phyloP scores from a whole-genome alignment of 2,797 vertebrate genomes.

The Scyliorhinus canicula region DNA sequence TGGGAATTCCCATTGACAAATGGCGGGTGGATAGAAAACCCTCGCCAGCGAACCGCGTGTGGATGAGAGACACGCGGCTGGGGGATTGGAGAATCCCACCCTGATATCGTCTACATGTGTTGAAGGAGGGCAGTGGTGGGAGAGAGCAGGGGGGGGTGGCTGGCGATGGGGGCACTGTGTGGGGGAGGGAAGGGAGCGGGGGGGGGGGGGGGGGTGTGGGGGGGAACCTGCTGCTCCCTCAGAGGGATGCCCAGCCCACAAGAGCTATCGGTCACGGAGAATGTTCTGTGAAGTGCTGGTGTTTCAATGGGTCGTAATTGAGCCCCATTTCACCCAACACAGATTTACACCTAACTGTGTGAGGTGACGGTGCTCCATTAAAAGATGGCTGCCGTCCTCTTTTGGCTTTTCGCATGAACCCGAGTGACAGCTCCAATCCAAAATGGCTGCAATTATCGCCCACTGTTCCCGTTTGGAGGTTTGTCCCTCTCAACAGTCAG shows the following conservation, averaged over 20 bases:
- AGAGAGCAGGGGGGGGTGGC: neutral
- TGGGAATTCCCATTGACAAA: too few species aligned
- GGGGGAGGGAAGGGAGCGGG: too few species aligned
- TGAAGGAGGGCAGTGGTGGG: slow-evolving; percentile 11
- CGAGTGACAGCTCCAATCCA: neutral
- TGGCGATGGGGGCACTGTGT: too few species aligned
- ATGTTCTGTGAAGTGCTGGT: neutral
- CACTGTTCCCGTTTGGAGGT: too few species aligned
- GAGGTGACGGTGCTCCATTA: too few species aligned
- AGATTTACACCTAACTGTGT: neutral
- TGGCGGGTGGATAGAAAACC: too few species aligned
- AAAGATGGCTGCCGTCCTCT: neutral
- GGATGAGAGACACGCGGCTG: too few species aligned
- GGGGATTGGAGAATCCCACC: too few species aligned
- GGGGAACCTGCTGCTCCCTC: neutral
- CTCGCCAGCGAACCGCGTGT: too few species aligned
- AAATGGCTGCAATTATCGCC: neutral
- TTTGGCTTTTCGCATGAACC: neutral
- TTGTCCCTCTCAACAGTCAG: neutral
- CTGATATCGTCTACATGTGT: slow-evolving; percentile 7
- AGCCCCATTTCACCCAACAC: neutral
- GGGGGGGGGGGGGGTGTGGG: neutral
- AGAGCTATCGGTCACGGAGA: neutral
- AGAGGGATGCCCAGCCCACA: neutral
- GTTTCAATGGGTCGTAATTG: neutral